Evolutionary conservation across 2,888 invertebrate species (phyloP).

Genomic region (Merodon equestris): DNA sequence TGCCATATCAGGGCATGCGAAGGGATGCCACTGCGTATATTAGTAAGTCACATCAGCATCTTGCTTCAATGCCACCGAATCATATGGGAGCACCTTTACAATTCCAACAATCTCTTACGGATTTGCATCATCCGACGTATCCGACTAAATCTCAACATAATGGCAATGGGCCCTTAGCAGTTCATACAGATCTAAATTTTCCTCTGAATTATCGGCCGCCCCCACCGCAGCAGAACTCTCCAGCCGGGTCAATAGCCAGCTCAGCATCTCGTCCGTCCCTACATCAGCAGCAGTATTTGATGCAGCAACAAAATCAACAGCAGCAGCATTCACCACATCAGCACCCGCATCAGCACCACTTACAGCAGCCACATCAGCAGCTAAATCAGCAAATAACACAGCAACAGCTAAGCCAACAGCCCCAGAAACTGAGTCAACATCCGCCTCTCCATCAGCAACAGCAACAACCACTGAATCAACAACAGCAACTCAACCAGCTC

Average conservation of each 20-base stretch:
- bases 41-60: slow-evolving; percentile 70
- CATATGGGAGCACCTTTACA: slow-evolving; percentile 34
- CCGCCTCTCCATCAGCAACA: slow-evolving; percentile 49
- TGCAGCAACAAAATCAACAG: slow-evolving; percentile 47
- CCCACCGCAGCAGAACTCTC: slow-evolving; percentile 80
- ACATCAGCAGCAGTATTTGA: slow-evolving; percentile 31
- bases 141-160: slow-evolving; percentile 71
- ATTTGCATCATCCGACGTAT: slow-evolving; percentile 57
- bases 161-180: slow-evolving; percentile 74
- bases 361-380: slow-evolving; percentile 42
- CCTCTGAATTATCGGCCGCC: slow-evolving; percentile 66
- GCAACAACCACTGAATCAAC: slow-evolving; percentile 44
- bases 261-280: slow-evolving; percentile 75
- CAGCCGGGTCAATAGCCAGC: slow-evolving; percentile 77
- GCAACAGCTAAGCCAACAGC: slow-evolving; percentile 73
- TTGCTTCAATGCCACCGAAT: slow-evolving; percentile 64
- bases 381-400: slow-evolving; percentile 24
- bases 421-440: slow-evolving; percentile 78
- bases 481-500: slow-evolving; percentile 26
- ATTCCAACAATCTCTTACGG: slow-evolving; percentile 50
- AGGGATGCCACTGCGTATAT: slow-evolving; percentile 58
- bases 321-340: slow-evolving; percentile 72
- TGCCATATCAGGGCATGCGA: slow-evolving; percentile 37
- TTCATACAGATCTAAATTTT: slow-evolving; percentile 74
- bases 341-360: slow-evolving; percentile 78